Evolutionary conservation across 92 coral and sea anemone species (phyloP).

Genomic region (Palythoa grandis): DNA sequence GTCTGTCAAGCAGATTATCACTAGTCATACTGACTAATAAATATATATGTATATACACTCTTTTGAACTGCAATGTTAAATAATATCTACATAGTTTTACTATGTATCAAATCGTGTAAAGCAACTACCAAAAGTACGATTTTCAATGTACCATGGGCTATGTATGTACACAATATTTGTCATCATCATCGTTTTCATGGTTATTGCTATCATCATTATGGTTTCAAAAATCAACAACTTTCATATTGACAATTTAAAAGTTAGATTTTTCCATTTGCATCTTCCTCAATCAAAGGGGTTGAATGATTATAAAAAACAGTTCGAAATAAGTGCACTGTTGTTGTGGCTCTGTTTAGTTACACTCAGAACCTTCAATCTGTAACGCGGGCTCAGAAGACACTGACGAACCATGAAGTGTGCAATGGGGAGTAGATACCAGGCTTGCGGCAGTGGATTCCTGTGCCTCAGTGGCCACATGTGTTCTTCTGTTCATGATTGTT

Average conservation of each 20-base stretch:
- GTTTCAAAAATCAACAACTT: neutral
- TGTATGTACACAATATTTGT: neutral
- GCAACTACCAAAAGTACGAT: neutral
- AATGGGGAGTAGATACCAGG: neutral
- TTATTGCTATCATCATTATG: neutral
- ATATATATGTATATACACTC: too few species aligned
- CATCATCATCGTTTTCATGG: neutral
- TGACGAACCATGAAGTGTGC: neutral
- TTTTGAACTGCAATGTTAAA: too few species aligned
- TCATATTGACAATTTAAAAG: neutral
- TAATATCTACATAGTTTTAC: too few species aligned
- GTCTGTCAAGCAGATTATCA: too few species aligned
- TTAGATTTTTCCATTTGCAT: neutral
- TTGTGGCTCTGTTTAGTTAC: neutral
- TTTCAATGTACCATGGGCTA: neutral
- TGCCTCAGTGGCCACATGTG: neutral
- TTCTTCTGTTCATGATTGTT: slow-evolving; percentile 70
- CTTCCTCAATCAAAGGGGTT: neutral
- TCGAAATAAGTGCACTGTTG: neutral
- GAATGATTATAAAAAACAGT: neutral
- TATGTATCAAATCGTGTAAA: too few species aligned
- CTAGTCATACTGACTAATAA: too few species aligned
- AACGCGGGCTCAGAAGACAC: neutral
- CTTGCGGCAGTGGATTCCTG: neutral
- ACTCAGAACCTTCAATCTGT: neutral